phyloP scores from a whole-genome alignment of 2,113 vertebrate species.

The Euleptes europaea region DNA sequence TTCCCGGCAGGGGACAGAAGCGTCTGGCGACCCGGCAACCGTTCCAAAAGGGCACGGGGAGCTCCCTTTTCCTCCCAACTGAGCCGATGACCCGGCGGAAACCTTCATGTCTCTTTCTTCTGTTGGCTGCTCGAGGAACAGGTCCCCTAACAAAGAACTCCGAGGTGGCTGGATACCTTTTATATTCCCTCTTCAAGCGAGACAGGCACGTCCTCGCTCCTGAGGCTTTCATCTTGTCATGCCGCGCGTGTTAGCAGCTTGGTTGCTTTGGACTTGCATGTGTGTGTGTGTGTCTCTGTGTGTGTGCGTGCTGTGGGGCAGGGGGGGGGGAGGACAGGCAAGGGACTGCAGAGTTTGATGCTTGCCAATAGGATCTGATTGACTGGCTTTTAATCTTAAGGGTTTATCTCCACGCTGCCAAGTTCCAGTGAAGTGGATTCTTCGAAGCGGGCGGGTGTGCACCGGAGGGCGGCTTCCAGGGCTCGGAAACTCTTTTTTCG shows the following conservation, averaged over 20 bases:
- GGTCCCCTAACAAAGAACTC: slow-evolving; percentile 6
- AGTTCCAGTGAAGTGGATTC: slow-evolving; percentile 1
- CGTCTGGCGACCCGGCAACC: background rate
- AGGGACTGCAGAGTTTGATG: background rate
- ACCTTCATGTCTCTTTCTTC: background rate
- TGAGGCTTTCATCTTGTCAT: slow-evolving; percentile 16
- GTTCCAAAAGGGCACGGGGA: background rate
- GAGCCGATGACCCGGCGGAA: slow-evolving; percentile 1
- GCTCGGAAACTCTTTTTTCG: background rate
- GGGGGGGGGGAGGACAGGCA: background rate
- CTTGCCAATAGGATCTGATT: slow-evolving; percentile 6
- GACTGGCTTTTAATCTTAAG: slow-evolving; percentile 17
- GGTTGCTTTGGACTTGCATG: background rate
- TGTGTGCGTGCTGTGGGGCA: background rate
- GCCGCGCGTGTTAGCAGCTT: background rate
- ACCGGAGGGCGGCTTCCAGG: background rate
- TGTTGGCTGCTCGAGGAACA: background rate
- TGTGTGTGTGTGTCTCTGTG: background rate
- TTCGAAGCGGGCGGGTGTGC: background rate
- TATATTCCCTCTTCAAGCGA: slow-evolving; percentile 2
- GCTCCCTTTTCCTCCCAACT: background rate
- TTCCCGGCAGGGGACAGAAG: background rate
- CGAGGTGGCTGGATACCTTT: slow-evolving; percentile 6
- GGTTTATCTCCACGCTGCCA: slow-evolving; percentile 2
- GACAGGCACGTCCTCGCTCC: slow-evolving; percentile 11